These are phyloP conservation scores for Eubucco bourcierii DNA, from an alignment of 2,113 vertebrate genomes.

Conservation along the genomic window DNA sequence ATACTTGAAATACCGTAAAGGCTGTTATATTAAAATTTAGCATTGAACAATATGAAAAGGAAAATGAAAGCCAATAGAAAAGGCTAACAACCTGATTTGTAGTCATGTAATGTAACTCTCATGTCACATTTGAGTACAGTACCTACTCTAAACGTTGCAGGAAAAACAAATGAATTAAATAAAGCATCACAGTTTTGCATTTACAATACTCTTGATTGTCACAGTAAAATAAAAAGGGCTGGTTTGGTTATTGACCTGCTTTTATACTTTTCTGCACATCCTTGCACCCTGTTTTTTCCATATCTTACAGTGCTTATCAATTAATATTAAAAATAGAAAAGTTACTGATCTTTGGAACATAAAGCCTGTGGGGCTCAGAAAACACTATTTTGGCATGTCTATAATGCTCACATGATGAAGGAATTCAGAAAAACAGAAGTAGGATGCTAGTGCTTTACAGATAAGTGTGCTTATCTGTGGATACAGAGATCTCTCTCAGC, in stretches of 20 bases:
- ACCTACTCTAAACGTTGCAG: background rate
- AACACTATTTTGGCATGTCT: background rate
- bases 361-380: background rate
- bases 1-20: background rate
- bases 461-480: background rate
- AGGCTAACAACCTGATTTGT: background rate
- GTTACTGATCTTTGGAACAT: background rate
- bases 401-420: background rate
- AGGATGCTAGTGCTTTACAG: background rate
- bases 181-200: background rate
- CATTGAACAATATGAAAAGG: background rate
- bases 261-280: background rate
- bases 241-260: background rate
- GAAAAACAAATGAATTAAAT: background rate
- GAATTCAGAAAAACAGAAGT: background rate
- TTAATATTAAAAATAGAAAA: background rate
- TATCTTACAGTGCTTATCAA: background rate
- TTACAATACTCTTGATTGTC: background rate
- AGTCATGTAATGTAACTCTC: background rate
- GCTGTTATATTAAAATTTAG: background rate
- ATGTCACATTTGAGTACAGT: background rate
- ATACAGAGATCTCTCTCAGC: background rate
- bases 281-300: accelerated
- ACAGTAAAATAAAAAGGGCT: background rate
- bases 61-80: background rate